A percentile compares a stretch with the other conserved stretches of the same genome.
Conservation (phyloP, 2,888 invertebrate species). For the Caenorhabditis imperialis region DNA sequence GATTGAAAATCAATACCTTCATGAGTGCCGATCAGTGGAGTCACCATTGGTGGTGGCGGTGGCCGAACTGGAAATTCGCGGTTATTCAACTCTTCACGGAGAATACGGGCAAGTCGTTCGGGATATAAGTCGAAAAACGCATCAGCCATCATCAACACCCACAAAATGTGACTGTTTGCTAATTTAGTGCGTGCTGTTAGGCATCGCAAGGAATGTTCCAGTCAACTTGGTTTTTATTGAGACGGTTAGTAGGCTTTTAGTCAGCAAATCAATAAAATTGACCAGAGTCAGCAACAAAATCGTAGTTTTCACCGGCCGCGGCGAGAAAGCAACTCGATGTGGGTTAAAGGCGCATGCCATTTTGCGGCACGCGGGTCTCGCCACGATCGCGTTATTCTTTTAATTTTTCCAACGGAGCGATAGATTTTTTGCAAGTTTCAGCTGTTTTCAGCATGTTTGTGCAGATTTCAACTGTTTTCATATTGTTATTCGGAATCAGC, state of each 20-base stretch:
- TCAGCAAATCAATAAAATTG: too few species aligned
- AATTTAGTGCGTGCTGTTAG: too few species aligned
- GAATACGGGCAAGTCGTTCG: too few species aligned
- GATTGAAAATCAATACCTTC: conserved; percentile 4
- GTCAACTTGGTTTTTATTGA: too few species aligned
- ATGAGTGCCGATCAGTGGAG: conserved; percentile 17
- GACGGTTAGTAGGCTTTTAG: too few species aligned
- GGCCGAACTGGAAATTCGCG: background rate
- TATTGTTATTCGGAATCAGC: conserved; percentile 2
- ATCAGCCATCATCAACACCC: too few species aligned
- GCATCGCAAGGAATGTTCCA: too few species aligned
- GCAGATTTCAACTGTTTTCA: background rate
- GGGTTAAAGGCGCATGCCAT: conserved; percentile 49
- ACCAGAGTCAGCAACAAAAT: background rate
- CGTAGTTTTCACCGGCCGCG: background rate
- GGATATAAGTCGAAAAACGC: too few species aligned
- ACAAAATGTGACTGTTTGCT: too few species aligned
- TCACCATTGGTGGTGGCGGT: conserved; percentile 16
- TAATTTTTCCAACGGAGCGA: conserved; percentile 10
- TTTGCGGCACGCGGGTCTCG: conserved; percentile 35
- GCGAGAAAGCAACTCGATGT: conserved; percentile 12
- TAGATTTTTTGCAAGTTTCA: conserved; percentile 13
- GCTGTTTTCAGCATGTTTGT: conserved; percentile 9
- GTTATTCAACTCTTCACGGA: too few species aligned
- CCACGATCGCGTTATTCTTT: conserved; percentile 17